Evolutionary conservation across 1,140 invertebrate species (phyloP).

Genomic region (Eubasilissa regina): DNA sequence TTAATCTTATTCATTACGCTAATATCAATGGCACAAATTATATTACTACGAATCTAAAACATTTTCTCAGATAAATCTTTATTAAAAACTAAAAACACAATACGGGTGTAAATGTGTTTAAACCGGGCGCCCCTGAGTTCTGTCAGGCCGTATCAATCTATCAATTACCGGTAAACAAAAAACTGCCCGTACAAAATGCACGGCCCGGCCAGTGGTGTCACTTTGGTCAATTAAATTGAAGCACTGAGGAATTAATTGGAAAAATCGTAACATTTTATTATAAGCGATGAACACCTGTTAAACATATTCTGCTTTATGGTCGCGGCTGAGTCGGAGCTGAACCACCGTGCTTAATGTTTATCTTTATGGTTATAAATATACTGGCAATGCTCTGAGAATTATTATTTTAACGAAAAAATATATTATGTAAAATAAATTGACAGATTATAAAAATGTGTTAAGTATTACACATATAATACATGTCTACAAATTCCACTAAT

Average conservation of each 20-base stretch:
- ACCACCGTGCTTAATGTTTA: not conserved
- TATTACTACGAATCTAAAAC: too few relatives aligned
- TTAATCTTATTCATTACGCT: too few relatives aligned
- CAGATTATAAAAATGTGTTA: too few relatives aligned
- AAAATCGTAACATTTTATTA: conserved; percentile 32
- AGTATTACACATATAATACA: too few relatives aligned
- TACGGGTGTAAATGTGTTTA: conserved; percentile 7
- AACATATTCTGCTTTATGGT: conserved; percentile 16
- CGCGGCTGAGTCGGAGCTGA: not conserved
- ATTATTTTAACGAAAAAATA: not conserved
- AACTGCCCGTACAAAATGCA: conserved; percentile 21
- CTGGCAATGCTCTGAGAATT: not conserved
- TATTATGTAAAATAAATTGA: too few relatives aligned
- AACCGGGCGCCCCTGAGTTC: conserved; percentile 33
- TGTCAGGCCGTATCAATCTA: conserved; percentile 35
- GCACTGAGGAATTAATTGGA: conserved; percentile 16
- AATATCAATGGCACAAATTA: too few relatives aligned
- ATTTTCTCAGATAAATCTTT: too few relatives aligned
- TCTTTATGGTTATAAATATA: not conserved
- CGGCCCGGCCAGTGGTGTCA: conserved; percentile 7
- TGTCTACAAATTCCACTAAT: too few relatives aligned
- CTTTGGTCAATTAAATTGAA: conserved; percentile 10
- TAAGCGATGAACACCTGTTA: conserved; percentile 8
- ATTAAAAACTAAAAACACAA: not conserved
- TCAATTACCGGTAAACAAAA: conserved; percentile 35